Conservation (phyloP, 2,113 vertebrate species). For the Hyaena hyaena region DNA sequence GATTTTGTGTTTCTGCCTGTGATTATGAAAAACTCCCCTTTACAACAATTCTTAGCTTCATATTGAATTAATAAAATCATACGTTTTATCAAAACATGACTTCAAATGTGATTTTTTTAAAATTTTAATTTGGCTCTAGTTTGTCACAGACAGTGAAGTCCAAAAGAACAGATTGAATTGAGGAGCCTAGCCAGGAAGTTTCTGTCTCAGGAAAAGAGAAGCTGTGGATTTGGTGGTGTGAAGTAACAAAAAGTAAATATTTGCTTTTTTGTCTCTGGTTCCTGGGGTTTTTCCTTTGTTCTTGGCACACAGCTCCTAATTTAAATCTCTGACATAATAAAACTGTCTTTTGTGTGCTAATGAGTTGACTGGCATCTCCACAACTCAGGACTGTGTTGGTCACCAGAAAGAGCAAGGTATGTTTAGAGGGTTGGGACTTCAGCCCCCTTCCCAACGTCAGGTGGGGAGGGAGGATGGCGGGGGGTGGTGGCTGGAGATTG, state of each 20-base stretch:
- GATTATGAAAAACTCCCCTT: neutral
- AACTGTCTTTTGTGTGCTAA: neutral
- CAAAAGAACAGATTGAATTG: neutral
- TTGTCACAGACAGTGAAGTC: neutral
- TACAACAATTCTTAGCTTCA: neutral
- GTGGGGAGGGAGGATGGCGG: neutral
- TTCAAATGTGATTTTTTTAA: neutral
- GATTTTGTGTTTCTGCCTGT: neutral
- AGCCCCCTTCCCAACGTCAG: no score
- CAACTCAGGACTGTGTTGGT: neutral
- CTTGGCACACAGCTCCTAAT: neutral
- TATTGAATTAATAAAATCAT: neutral
- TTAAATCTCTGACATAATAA: neutral
- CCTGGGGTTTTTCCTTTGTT: neutral
- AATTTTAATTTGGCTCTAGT: neutral
- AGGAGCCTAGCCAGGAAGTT: neutral
- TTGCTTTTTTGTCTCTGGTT: neutral
- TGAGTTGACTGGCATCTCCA: neutral
- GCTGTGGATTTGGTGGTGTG: neutral
- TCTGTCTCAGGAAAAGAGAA: neutral
- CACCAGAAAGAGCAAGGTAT: neutral
- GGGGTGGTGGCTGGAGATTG: neutral
- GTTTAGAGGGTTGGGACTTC: neutral
- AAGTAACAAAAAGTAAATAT: neutral
- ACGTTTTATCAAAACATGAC: neutral